These are phyloP conservation scores for Chascanopsetta lugubris DNA, from an alignment of 2,113 vertebrate species.

Conservation along the genomic window DNA sequence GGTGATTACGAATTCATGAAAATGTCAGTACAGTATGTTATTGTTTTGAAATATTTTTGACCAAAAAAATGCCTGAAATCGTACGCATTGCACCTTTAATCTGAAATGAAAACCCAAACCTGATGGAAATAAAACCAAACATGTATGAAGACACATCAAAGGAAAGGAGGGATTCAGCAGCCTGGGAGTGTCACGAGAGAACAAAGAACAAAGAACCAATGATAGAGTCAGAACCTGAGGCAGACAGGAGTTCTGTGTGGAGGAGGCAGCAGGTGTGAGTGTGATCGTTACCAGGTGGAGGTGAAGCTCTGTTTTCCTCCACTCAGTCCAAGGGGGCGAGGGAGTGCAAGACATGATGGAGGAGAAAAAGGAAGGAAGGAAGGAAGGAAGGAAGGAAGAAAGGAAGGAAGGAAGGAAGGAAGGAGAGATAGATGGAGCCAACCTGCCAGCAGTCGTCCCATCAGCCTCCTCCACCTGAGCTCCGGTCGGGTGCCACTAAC, in stretches of 20 bases:
- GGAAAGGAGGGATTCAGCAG: too few species aligned
- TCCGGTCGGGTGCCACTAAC: conserved; percentile 18
- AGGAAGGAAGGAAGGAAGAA: conserved; percentile 29
- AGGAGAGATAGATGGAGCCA: conserved; percentile 30
- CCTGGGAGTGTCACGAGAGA: too few species aligned
- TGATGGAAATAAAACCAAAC: neutral
- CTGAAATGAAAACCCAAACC: too few species aligned
- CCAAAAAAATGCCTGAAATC: too few species aligned
- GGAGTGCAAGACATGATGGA: conserved; percentile 23
- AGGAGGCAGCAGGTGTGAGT: conserved; percentile 66
- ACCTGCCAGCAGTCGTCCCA: conserved; percentile 37
- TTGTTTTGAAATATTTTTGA: too few species aligned
- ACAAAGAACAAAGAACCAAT: too few species aligned
- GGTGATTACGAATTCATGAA: too few species aligned
- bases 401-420: too few species aligned
- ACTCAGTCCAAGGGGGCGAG: conserved; percentile 48
- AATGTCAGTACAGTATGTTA: too few species aligned
- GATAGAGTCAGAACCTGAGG: conserved; percentile 17
- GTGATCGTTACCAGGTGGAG: conserved; percentile 69
- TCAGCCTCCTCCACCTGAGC: conserved; percentile 62
- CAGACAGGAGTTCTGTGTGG: conserved; percentile 13
- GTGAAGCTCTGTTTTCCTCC: conserved; percentile 58
- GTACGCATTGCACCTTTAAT: too few species aligned
- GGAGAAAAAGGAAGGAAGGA: neutral
- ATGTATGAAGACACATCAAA: neutral